These are phyloP conservation scores for Nematopogon swammerdamellus DNA, from an alignment of 2,888 invertebrate genomes.

Conservation along the genomic window DNA sequence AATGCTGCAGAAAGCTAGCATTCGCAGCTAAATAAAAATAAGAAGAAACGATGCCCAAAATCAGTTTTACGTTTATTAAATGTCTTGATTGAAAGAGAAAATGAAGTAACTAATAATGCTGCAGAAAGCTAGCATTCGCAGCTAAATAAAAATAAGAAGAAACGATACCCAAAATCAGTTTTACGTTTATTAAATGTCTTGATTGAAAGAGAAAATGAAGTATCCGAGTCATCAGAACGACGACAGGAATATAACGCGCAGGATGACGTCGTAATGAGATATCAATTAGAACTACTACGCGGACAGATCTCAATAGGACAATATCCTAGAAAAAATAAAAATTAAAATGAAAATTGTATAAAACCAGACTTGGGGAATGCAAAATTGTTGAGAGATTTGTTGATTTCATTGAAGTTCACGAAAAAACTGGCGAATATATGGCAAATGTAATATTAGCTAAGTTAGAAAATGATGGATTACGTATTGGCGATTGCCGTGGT, in stretches of 20 bases:
- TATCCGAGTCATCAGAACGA: conserved; percentile 1
- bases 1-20: no score
- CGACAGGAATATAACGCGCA: conserved; percentile 2
- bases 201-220: no score
- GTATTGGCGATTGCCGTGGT: conserved; percentile 7
- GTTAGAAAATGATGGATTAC: conserved; percentile 9
- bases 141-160: conserved; percentile 1
- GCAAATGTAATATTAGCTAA: conserved; percentile 2
- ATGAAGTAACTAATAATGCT: background rate
- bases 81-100: no score
- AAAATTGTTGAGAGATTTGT: conserved; percentile 12
- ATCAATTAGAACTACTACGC: no score
- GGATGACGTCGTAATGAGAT: background rate
- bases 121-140: no score
- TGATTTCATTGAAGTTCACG: conserved; percentile 11
- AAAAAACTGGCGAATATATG: conserved; percentile 9
- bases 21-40: background rate
- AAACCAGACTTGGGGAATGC: conserved; percentile 6
- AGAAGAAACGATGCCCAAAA: background rate
- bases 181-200: background rate
- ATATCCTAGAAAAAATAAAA: no score
- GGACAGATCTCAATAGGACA: no score
- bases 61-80: conserved; percentile 1
- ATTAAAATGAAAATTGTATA: no score
- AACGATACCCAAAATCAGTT: background rate